phyloP scores from a whole-genome alignment of 2,888 invertebrate genomes.

The Melinaea menophilus region DNA sequence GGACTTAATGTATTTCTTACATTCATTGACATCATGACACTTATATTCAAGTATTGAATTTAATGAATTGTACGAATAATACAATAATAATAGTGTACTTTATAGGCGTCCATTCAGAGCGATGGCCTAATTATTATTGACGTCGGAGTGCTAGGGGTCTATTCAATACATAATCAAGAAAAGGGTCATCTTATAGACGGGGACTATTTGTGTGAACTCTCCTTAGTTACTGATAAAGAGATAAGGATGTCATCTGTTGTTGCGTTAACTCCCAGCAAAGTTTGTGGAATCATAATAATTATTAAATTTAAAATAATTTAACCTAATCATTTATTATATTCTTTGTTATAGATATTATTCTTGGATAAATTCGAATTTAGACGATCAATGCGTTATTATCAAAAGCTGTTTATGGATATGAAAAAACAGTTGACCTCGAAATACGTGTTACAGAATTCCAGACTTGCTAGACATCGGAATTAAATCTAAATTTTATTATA shows the following conservation, averaged over 20 bases:
- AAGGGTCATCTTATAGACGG: slow-evolving; percentile 43
- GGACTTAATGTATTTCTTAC: neutral
- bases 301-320: neutral
- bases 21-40: too few species aligned
- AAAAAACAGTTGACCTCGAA: slow-evolving; percentile 23
- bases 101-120: slow-evolving; percentile 37
- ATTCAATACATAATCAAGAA: slow-evolving; percentile 32
- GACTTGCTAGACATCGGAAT: neutral
- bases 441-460: slow-evolving; percentile 14
- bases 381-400: slow-evolving; percentile 35
- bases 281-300: slow-evolving; percentile 19
- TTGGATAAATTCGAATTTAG: slow-evolving; percentile 39
- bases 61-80: neutral
- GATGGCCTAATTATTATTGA: slow-evolving; percentile 41
- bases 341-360: slow-evolving; percentile 36
- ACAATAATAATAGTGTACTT: neutral
- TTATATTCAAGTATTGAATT: too few species aligned
- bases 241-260: slow-evolving; percentile 35
- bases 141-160: slow-evolving; percentile 40
- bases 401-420: slow-evolving; percentile 33
- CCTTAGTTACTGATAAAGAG: slow-evolving; percentile 42
- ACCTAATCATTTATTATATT: neutral
- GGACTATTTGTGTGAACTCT: slow-evolving; percentile 43
- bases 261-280: slow-evolving; percentile 39
- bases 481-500: neutral